Evolutionary conservation across 2,888 invertebrate genomes (phyloP).

Genomic region (Allophyes oxyacanthae): DNA sequence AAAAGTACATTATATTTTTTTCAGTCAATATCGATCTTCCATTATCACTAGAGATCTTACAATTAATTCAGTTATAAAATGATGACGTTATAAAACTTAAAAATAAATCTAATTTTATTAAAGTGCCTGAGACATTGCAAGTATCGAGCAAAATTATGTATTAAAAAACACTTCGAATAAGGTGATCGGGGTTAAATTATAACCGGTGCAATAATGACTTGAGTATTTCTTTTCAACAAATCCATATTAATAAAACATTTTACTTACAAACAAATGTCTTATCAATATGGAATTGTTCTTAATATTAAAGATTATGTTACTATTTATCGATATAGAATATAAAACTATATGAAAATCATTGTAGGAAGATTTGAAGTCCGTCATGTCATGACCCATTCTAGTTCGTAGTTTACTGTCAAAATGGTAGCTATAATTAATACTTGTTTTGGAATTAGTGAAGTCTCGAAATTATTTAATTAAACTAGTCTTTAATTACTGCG

Average conservation of each 20-base stretch:
- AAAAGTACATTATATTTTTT: slow-evolving; percentile 9
- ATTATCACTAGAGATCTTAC: too few relatives aligned
- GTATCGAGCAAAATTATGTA: slow-evolving; percentile 23
- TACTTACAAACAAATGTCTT: slow-evolving; percentile 5
- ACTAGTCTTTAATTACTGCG: neutral
- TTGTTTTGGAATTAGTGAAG: slow-evolving; percentile 13
- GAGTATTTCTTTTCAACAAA: slow-evolving; percentile 35
- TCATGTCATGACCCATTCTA: slow-evolving; percentile 14
- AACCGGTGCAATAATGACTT: slow-evolving; percentile 51
- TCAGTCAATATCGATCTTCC: neutral
- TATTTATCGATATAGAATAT: slow-evolving; percentile 29
- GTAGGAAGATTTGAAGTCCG: slow-evolving; percentile 27
- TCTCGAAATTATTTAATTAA: slow-evolving; percentile 24
- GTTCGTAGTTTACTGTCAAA: slow-evolving; percentile 9
- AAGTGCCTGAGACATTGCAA: slow-evolving; percentile 30
- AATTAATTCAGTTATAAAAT: slow-evolving; percentile 1
- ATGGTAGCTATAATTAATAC: slow-evolving; percentile 44
- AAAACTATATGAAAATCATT: slow-evolving; percentile 32
- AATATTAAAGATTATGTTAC: slow-evolving; percentile 27
- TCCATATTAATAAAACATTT: slow-evolving; percentile 20
- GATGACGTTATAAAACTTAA: neutral
- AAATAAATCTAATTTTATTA: slow-evolving; percentile 6
- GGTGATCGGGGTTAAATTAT: slow-evolving; percentile 35
- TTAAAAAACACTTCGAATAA: slow-evolving; percentile 26
- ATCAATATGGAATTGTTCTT: slow-evolving; percentile 29